These are phyloP conservation scores for Clarias pachynema DNA, from an alignment of 2,797 vertebrate species.

Conservation along the genomic window DNA sequence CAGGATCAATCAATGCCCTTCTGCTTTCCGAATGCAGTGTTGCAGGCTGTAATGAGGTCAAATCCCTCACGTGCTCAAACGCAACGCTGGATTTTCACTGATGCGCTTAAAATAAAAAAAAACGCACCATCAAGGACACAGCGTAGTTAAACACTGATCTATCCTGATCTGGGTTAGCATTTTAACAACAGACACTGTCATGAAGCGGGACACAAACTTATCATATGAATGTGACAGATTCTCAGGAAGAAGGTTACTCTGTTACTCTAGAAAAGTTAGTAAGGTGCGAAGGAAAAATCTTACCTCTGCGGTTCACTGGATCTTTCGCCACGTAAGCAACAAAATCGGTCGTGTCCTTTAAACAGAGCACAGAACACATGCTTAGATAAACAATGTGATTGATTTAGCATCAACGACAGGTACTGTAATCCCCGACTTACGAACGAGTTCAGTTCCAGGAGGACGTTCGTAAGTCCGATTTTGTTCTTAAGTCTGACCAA, in stretches of 20 bases:
- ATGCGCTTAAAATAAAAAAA: not conserved
- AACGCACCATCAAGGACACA: not conserved
- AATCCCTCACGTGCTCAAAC: slow-evolving; percentile 23
- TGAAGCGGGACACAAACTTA: not conserved
- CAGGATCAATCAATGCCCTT: slow-evolving; percentile 33
- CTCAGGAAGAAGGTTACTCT: not conserved
- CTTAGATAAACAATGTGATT: not conserved
- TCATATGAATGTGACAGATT: not conserved
- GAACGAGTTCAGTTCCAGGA: too few relatives aligned
- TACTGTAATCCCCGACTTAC: too few relatives aligned
- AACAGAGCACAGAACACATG: slow-evolving; percentile 17
- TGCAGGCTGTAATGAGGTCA: slow-evolving; percentile 29
- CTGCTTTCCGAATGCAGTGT: slow-evolving; percentile 24
- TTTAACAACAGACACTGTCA: not conserved
- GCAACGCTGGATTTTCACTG: not conserved
- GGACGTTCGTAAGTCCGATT: too few relatives aligned
- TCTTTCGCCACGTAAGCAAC: slow-evolving; percentile 99
- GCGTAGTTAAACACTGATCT: not conserved
- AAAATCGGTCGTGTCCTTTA: slow-evolving; percentile 93
- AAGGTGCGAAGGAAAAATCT: slow-evolving; percentile 32
- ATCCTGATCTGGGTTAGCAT: not conserved
- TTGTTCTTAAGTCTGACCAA: too few relatives aligned
- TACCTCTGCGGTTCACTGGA: slow-evolving; percentile 98
- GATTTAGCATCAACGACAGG: not conserved
- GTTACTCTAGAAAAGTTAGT: not conserved